phyloP scores from a whole-genome alignment of 2,113 vertebrate genomes.

The Delphinus delphis region DNA sequence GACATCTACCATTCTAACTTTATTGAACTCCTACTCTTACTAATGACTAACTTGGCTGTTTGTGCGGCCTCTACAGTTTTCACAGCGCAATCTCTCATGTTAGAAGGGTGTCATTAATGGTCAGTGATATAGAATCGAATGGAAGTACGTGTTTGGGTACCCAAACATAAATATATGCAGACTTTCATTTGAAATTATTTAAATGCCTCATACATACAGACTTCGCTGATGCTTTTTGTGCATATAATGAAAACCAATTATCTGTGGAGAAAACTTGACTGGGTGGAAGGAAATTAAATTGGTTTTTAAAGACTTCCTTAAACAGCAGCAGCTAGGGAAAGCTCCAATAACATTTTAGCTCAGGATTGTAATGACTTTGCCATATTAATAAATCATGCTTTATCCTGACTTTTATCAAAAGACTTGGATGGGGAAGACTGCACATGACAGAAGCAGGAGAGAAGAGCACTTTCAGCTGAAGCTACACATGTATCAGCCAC shows the following conservation, averaged over 20 bases:
- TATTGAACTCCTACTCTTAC: not conserved
- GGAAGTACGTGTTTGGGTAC: slow-evolving; percentile 10
- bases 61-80: not conserved
- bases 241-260: slow-evolving; percentile 83
- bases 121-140: slow-evolving; percentile 23
- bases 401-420: slow-evolving; percentile 81
- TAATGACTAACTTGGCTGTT: not conserved
- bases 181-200: slow-evolving; percentile 65
- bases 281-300: slow-evolving; percentile 84
- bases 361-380: slow-evolving; percentile 80
- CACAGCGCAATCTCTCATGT: not conserved
- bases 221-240: slow-evolving; percentile 78
- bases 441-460: slow-evolving; percentile 56
- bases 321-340: slow-evolving; percentile 80
- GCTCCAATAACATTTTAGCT: slow-evolving; percentile 80
- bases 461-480: slow-evolving; percentile 35
- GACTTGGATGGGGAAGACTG: slow-evolving; percentile 74
- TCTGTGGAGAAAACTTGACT: slow-evolving; percentile 85
- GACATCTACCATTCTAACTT: not conserved
- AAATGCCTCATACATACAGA: slow-evolving; percentile 69
- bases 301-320: slow-evolving; percentile 85
- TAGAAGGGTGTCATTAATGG: not conserved
- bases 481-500: slow-evolving; percentile 24
- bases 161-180: slow-evolving; percentile 26
- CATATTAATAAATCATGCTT: slow-evolving; percentile 81